Conservation (phyloP, 2,888 invertebrate species). For the Agapostemon virescens region DNA sequence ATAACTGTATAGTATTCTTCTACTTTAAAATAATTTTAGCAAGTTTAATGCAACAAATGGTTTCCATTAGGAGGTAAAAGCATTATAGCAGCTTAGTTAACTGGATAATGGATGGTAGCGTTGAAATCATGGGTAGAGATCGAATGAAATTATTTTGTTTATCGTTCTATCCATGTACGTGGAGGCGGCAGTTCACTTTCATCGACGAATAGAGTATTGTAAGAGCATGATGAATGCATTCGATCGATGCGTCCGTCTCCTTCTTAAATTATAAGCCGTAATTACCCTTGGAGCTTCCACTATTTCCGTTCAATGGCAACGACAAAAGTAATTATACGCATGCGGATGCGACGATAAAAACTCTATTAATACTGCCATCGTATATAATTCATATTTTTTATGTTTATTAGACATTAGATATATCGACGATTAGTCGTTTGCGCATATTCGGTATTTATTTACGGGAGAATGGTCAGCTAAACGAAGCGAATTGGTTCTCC, state of each 20-base stretch:
- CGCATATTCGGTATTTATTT: not conserved
- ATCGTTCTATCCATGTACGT: conserved; percentile 1
- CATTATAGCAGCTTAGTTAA: too few relatives aligned
- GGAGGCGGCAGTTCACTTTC: not conserved
- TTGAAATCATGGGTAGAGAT: not conserved
- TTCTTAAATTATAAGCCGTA: not conserved
- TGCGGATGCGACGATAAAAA: not conserved
- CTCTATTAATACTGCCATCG: not conserved
- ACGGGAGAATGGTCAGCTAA: not conserved
- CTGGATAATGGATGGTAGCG: not conserved
- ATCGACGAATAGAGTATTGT: not conserved
- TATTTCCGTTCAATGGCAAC: not conserved
- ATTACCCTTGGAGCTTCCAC: not conserved
- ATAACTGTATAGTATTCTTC: too few relatives aligned
- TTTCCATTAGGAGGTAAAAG: too few relatives aligned
- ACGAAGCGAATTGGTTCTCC: not conserved
- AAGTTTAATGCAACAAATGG: too few relatives aligned
- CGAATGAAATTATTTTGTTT: not conserved
- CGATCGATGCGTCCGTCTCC: not conserved
- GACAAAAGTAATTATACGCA: not conserved
- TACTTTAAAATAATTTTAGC: too few relatives aligned
- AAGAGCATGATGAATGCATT: not conserved
- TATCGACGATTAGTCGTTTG: not conserved
- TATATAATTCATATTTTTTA: not conserved
- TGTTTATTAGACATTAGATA: not conserved